Evolutionary conservation across 2,113 vertebrate species (phyloP).

Genomic region (Hepsetus odoe): DNA sequence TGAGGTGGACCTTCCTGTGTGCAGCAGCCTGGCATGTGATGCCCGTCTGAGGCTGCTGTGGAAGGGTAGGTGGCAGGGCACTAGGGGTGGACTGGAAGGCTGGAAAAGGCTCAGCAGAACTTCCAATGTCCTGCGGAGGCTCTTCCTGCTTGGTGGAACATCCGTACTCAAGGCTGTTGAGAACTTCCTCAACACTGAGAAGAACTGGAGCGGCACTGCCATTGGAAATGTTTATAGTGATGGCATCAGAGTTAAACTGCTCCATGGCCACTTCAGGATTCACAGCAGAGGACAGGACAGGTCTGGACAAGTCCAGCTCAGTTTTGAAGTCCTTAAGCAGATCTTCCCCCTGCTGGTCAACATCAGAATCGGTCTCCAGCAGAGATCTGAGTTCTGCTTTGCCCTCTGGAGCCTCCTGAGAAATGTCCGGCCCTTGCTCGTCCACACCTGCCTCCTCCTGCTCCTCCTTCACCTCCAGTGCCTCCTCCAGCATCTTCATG

Average conservation of each 20-base stretch:
- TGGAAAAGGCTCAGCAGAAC: conserved; percentile 73
- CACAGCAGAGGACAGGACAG: not conserved
- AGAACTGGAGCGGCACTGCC: conserved; percentile 82
- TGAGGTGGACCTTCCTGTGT: conserved; percentile 84
- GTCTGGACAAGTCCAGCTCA: not conserved
- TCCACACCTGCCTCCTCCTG: conserved; percentile 70
- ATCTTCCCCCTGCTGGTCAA: not conserved
- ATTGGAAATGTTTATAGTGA: not conserved
- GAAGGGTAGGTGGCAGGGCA: conserved; percentile 71
- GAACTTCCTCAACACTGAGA: conserved; percentile 90
- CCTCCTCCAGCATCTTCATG: conserved; percentile 89
- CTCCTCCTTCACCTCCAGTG: conserved; percentile 76
- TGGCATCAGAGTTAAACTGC: not conserved
- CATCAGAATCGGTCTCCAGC: conserved; percentile 58
- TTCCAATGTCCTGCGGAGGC: conserved; percentile 73
- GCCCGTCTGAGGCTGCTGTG: conserved; percentile 73
- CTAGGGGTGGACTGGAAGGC: conserved; percentile 78
- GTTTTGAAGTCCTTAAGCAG: not conserved
- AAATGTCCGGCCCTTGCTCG: conserved; percentile 27
- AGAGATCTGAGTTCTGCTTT: too few species aligned
- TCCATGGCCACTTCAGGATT: not conserved
- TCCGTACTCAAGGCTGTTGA: conserved; percentile 84
- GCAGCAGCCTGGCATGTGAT: conserved; percentile 81
- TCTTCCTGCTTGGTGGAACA: conserved; percentile 71
- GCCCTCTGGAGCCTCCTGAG: conserved; percentile 57